Evolutionary conservation across 1,140 invertebrate species (phyloP), one percentile per base, ranked within the genome.

Genomic region (Drosophila suzukii): DNA sequence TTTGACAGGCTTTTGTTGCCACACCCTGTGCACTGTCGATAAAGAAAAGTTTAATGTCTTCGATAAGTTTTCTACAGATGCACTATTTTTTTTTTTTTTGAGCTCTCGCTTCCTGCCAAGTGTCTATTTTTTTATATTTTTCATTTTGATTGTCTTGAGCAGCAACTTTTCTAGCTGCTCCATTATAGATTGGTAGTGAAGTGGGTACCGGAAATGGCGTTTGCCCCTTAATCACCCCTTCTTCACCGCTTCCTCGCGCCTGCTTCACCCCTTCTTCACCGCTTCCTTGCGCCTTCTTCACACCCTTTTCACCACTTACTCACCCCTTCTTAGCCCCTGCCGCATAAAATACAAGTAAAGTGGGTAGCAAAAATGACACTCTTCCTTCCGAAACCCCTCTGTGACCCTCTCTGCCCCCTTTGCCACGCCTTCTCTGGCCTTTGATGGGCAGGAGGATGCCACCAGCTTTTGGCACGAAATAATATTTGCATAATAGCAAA

Each of bases 401-500:
- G 4, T 4, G 15, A 20, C 20, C 20, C 20, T 20, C 20, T 20
- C 20, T 20, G n/a, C 41, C 15, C 6, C 15, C n/a, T 20, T 11
- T 27, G 3, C 6, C 15, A 15, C 11, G n/a, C 15, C 11, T 3
- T 1, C 50, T 13, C 15, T 20, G 50, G 13, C 51, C 38, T 50
- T 43, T 20, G 10, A 3, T 10, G 17, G 13, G 10, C 12, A 1
- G 13, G 6, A 13, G 34, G 24, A 4, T 8, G n/a, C 8, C 27
- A 51, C 17, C 65, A 59, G 74, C 65, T 71, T 73, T 73, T 85
- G 70, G 75, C 71, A 88, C 75, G 53, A 88, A 82, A 86, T 86
- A 86, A 88, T 79, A 86, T 86, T 86, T 86, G 83, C 82, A 86
- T 88, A 88, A 82, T 78, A 67, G 65, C 75, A 79, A 88, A 82